phyloP scores from a whole-genome alignment of 2,113 vertebrate genomes.

The Solea senegalensis region DNA sequence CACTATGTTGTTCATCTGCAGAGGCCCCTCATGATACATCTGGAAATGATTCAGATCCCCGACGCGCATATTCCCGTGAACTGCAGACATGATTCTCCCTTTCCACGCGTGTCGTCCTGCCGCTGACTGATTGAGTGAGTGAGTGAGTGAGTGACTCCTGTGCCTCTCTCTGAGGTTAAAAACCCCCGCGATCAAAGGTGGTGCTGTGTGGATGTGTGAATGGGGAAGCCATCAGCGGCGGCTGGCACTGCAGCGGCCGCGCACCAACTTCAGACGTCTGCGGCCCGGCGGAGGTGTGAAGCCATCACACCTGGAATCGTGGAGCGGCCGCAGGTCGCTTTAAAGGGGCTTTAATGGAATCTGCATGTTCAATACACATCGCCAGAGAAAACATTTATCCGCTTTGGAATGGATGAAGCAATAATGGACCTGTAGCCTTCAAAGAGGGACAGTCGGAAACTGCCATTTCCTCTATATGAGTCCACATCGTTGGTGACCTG shows the following conservation, averaged over 20 bases:
- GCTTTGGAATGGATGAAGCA: conserved; percentile 66
- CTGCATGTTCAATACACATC: conserved; percentile 81
- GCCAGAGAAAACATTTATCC: conserved; percentile 77
- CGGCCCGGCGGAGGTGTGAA: conserved; percentile 73
- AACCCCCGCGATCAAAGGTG: conserved; percentile 78
- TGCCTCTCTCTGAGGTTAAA: conserved; percentile 56
- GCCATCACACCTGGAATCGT: conserved; percentile 57
- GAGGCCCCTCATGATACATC: conserved; percentile 63
- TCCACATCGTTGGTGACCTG: neutral
- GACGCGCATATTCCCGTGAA: conserved; percentile 64
- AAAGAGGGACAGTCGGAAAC: conserved; percentile 54
- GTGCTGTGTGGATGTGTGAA: conserved; percentile 70
- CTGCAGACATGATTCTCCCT: conserved; percentile 68
- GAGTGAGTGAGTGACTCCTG: neutral
- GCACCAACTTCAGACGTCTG: conserved; percentile 74
- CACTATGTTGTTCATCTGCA: conserved; percentile 55
- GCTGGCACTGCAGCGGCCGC: conserved; percentile 69
- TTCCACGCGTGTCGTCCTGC: neutral
- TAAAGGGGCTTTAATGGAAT: conserved; percentile 75
- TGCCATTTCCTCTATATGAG: conserved; percentile 39
- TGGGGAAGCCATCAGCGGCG: conserved; percentile 60
- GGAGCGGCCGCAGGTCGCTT: conserved; percentile 50
- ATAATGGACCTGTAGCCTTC: conserved; percentile 59
- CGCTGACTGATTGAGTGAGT: conserved; percentile 28
- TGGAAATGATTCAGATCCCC: conserved; percentile 69